These are phyloP conservation scores for Epinephelus moara DNA, from an alignment of 2,113 vertebrate species.

Conservation along the genomic window DNA sequence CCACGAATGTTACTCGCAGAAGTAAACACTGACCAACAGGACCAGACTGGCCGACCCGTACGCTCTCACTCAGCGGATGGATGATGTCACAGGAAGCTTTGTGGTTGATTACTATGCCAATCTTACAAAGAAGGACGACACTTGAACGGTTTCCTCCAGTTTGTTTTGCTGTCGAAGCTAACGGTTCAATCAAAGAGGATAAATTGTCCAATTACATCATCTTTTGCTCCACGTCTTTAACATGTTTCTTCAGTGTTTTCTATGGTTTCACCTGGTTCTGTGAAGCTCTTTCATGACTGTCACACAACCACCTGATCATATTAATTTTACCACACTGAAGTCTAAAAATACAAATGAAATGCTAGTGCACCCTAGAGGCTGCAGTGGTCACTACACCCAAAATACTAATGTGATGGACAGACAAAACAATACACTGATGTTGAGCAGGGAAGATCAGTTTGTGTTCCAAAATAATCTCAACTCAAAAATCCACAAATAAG, in stretches of 20 bases:
- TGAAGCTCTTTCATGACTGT: constrained; percentile 17
- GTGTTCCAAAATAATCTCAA: neutral
- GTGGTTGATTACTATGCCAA: too few species aligned
- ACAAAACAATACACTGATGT: neutral
- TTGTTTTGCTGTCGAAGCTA: too few species aligned
- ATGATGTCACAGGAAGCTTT: too few species aligned
- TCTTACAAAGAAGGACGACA: too few species aligned
- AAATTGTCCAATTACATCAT: neutral
- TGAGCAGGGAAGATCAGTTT: neutral
- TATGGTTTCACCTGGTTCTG: constrained; percentile 35
- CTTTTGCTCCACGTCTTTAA: neutral
- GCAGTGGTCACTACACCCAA: neutral
- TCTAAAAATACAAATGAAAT: neutral
- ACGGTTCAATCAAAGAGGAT: neutral
- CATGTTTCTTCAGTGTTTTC: neutral
- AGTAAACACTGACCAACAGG: too few species aligned
- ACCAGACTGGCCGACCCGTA: too few species aligned
- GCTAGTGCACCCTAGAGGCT: constrained; percentile 2
- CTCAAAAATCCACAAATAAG: constrained; percentile 2
- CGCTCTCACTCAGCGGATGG: too few species aligned
- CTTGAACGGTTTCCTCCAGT: too few species aligned
- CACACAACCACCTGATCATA: constrained; percentile 25
- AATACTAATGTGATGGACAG: neutral
- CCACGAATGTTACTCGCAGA: too few species aligned
- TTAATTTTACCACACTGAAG: neutral